Evolutionary conservation across 1,140 invertebrate species (phyloP).

Genomic region (Coenobita brevimanus): DNA sequence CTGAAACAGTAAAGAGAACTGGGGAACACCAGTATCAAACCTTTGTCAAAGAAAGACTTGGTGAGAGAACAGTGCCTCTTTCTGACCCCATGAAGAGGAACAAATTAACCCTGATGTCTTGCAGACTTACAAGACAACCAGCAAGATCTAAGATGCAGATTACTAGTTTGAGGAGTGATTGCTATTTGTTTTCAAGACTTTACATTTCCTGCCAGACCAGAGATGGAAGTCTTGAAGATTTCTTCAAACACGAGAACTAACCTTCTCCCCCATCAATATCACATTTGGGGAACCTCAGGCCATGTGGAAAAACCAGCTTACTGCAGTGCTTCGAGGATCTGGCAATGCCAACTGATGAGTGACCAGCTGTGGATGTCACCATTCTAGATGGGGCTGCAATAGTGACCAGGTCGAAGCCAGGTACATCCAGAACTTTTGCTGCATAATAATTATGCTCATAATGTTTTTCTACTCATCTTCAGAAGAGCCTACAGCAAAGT

Average conservation of each 20-base stretch:
- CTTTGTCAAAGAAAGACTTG: not conserved
- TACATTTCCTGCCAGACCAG: conserved; percentile 51
- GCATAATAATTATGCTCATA: conserved; percentile 18
- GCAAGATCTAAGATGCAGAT: not conserved
- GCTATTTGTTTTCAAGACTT: conserved; percentile 35
- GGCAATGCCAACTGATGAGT: conserved; percentile 10
- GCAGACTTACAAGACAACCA: not conserved
- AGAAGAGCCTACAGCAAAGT: conserved; percentile 8
- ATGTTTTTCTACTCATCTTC: conserved; percentile 21
- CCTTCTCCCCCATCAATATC: conserved; percentile 64
- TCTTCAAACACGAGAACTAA: conserved; percentile 70
- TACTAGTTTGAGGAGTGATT: conserved; percentile 8
- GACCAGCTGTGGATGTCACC: not conserved
- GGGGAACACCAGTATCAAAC: conserved; percentile 9
- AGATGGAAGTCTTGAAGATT: conserved; percentile 66
- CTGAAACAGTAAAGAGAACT: not conserved
- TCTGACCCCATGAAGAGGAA: conserved; percentile 27
- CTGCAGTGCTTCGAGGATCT: conserved; percentile 15
- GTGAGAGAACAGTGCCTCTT: conserved; percentile 16
- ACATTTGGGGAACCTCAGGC: conserved; percentile 37
- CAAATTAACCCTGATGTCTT: conserved; percentile 5
- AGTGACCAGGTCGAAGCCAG: conserved; percentile 39
- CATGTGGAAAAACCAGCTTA: conserved; percentile 57
- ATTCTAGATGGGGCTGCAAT: conserved; percentile 29
- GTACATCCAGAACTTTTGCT: conserved; percentile 13